A percentile compares a stretch with the other conserved stretches of the same genome.
These are phyloP conservation scores for Nomada ruficornis DNA, from an alignment of 2,888 invertebrate genomes.

Conservation along the genomic window DNA sequence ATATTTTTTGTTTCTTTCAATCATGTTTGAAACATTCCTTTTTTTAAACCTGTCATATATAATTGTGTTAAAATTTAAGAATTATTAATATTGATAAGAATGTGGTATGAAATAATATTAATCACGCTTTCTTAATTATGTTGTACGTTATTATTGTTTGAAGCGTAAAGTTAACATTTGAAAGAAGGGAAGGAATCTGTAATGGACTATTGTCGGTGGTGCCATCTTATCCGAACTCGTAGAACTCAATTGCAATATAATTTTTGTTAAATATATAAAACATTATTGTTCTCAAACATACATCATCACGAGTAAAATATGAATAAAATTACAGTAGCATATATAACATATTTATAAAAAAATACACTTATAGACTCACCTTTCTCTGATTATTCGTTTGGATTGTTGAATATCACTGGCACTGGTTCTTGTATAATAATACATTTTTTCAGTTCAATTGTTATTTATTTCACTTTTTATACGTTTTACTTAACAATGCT, in stretches of 20 bases:
- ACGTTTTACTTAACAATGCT: background rate
- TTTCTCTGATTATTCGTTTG: background rate
- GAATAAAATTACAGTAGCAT: background rate
- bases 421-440: background rate
- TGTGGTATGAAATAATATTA: no score
- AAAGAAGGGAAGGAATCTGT: conserved; percentile 9
- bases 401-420: background rate
- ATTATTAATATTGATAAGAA: no score
- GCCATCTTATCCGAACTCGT: conserved; percentile 29
- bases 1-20: no score
- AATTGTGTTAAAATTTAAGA: no score
- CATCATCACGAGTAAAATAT: background rate
- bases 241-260: background rate
- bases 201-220: conserved; percentile 17
- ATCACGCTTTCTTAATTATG: no score
- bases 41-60: no score
- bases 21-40: no score
- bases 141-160: background rate
- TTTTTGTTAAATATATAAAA: background rate
- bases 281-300: background rate
- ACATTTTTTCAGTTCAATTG: background rate
- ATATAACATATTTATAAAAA: background rate
- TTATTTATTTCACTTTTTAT: background rate
- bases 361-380: conserved; percentile 22
- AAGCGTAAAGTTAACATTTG: background rate